Percentiles rank a stretch among this genome's conserved stretches.
Conservation (phyloP, 1,140 invertebrate species). For the Venustaconcha ellipsiformis region DNA sequence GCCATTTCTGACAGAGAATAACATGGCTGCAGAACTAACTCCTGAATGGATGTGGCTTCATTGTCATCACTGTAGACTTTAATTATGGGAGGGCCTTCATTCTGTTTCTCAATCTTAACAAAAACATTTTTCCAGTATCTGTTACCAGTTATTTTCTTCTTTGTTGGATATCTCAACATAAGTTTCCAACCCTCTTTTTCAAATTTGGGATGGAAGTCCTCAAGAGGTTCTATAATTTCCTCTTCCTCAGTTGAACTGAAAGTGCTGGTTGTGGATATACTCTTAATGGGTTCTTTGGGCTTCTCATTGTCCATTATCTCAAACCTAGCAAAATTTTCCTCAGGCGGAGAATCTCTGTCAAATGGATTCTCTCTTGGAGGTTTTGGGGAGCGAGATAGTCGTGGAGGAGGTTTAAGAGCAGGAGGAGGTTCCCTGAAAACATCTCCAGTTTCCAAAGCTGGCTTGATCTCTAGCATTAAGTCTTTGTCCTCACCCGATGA, state of each 20-base stretch:
- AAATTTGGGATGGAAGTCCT: constrained; percentile 87
- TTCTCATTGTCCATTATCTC: constrained; percentile 48
- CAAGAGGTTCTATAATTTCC: constrained; percentile 91
- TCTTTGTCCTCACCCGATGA: constrained; percentile 43
- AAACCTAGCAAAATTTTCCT: constrained; percentile 66
- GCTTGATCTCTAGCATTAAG: constrained; percentile 56
- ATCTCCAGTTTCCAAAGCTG: neutral
- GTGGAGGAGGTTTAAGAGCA: constrained; percentile 58
- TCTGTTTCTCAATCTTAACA: constrained; percentile 76
- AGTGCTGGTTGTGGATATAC: constrained; percentile 69
- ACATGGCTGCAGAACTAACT: constrained; percentile 91
- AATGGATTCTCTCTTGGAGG: constrained; percentile 82
- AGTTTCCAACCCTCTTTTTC: constrained; percentile 94
- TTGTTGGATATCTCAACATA: constrained; percentile 94
- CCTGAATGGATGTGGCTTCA: constrained; percentile 58
- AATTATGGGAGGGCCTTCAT: constrained; percentile 48
- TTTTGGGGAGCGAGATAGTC: constrained; percentile 61
- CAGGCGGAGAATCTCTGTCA: constrained; percentile 75
- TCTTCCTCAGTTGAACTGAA: constrained; percentile 86
- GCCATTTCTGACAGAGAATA: constrained; percentile 82
- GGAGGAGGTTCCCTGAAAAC: constrained; percentile 25
- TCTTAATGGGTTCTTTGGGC: constrained; percentile 36
- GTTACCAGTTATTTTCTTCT: constrained; percentile 93
- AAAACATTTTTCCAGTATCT: constrained; percentile 99
- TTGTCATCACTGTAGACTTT: constrained; percentile 56